Evolutionary conservation across 2,797 vertebrate species (phyloP), one percentile per base, ranked within the genome.

Genomic region (Decapterus maruadsi): DNA sequence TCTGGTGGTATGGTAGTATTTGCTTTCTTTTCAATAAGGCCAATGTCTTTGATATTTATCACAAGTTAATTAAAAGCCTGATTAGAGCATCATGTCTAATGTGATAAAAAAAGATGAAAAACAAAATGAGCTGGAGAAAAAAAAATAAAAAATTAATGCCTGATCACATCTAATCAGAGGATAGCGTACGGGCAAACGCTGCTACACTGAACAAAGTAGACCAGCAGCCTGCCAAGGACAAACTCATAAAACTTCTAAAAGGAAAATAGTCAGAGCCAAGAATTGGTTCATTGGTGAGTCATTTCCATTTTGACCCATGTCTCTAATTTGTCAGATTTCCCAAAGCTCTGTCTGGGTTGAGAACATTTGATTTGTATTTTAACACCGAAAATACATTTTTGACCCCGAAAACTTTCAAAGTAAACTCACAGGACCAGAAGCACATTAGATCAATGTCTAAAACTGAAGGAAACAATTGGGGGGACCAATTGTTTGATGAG

Each of bases 41-140:
- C 16, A 6, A 16, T 16, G 6, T 43, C 14, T 42, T 42, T 42
- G 2, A 42, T 42, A 13, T 42, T 43, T 16, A 4, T 56, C 14
- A 31, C 14, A 17, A 2, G 6, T 60, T n/a, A 45, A 61, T 34
- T 22, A 26, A 46, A 42, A 19, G 17, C 46, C 43, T 58, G 17
- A 40, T 17, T 42, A 12, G 20, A 3, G 59, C 12, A 40, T 61
- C 6, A 63, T 14, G 22, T 66, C 56, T 57, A n/a, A 16, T 56
- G 6, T 64, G 53, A 77, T 51, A 26, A 26, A 46, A 26, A 46
- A 56, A 34, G 50, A 70, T 74, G 60, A 71, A 31, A 66, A 66
- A 65, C 31, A 58, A 74, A 62, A 71, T 54, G 46, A 68, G 42
- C 0, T 31, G 14, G 14, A n/a, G 31, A 34, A 5, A 34, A 6